These are phyloP conservation scores for Eriocheir sinensis DNA, from an alignment of 1,140 invertebrate genomes.

Conservation along the genomic window DNA sequence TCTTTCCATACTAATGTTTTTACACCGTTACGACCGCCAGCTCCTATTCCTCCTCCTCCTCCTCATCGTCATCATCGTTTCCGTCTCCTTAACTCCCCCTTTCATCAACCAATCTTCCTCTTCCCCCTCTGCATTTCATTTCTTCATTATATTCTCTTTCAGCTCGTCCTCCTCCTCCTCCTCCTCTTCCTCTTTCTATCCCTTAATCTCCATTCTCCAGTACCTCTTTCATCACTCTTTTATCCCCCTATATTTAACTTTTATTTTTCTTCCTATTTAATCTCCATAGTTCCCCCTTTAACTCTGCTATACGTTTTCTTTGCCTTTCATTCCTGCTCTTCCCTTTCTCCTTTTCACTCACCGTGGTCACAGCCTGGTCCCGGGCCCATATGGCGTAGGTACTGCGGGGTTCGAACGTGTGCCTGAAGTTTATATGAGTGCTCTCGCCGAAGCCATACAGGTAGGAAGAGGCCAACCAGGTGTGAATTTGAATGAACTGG, in stretches of 20 bases:
- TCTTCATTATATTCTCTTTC: neutral
- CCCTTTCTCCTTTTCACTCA: neutral
- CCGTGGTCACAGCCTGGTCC: constrained; percentile 82
- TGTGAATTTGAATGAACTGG: constrained; percentile 84
- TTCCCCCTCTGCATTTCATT: no score
- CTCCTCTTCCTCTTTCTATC: neutral
- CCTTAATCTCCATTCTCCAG: neutral
- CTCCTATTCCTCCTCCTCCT: no score
- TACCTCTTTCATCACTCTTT: no score
- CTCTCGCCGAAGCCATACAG: constrained; percentile 85
- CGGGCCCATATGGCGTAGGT: constrained; percentile 82
- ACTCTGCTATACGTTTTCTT: neutral
- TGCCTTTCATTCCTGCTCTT: neutral
- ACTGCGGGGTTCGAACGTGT: constrained; percentile 76
- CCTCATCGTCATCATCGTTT: no score
- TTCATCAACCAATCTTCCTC: no score
- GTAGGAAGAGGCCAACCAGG: constrained; percentile 82
- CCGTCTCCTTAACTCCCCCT: no score
- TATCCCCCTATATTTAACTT: no score
- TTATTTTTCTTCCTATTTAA: no score
- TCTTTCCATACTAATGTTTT: no score
- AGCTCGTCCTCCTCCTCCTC: neutral
- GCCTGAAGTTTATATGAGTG: constrained; percentile 79
- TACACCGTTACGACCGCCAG: no score
- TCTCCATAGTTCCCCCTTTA: no score